These are phyloP conservation scores for Trematomus loennbergii DNA, from an alignment of 2,113 vertebrate species.

Conservation along the genomic window DNA sequence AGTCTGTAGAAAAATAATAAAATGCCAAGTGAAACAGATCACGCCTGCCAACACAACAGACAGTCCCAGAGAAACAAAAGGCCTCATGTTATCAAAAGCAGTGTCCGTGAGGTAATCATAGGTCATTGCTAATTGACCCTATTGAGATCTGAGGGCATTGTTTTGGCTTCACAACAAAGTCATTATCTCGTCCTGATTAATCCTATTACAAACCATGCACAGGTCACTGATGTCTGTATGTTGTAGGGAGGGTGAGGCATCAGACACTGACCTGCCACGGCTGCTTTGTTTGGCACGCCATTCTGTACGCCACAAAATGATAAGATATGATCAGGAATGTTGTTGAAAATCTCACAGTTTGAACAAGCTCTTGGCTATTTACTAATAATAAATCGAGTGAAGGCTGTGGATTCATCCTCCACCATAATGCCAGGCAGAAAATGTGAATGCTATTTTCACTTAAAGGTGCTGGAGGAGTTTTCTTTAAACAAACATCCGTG, in stretches of 20 bases:
- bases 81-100: constrained; percentile 31
- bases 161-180: constrained; percentile 61
- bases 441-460: not conserved
- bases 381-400: not conserved
- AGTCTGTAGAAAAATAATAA: not conserved
- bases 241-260: constrained; percentile 20
- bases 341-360: not conserved
- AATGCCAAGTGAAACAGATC: not conserved
- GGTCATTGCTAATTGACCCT: constrained; percentile 57
- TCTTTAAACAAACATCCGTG: not conserved
- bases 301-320: constrained; percentile 16
- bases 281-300: not conserved
- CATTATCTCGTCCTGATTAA: constrained; percentile 69
- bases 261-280: not conserved
- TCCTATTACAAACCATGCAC: constrained; percentile 44
- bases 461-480: not conserved
- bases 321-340: not conserved
- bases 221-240: constrained; percentile 46
- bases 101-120: constrained; percentile 32
- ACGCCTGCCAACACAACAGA: not conserved
- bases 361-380: not conserved
- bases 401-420: too few species aligned
- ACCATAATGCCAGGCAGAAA: too few species aligned
- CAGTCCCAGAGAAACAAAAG: constrained; percentile 7
- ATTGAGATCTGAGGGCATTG: constrained; percentile 44